Evolutionary conservation across 2,888 invertebrate genomes (phyloP), one percentile per base, ranked within the genome.

Genomic region (Polydrusus cervinus): DNA sequence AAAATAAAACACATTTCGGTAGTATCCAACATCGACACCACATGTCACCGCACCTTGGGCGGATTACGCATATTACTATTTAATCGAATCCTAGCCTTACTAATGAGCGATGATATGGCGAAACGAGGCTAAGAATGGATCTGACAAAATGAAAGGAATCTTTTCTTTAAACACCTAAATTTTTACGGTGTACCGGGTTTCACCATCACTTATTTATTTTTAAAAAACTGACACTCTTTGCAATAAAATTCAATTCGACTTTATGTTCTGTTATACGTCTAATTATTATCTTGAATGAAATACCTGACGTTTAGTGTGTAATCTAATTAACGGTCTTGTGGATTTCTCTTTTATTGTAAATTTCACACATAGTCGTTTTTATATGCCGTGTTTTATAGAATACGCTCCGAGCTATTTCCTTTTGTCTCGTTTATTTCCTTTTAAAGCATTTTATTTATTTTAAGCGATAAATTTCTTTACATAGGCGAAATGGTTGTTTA

Each of bases 261-360:
- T 55, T 30, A 30, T 55, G n/a, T 55, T 55, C 30, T n/a, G n/a
- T 55, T 53, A 53, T 53, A 55, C 7, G 34, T n/a, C 55, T 30
- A 55, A 55, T 55, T 55, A 55, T 34, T 55, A 14, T 34, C 55
- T 20, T 67, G 9, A 68, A 68, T 40, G 43, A 57, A 68, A 68
- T 68, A 25, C 18, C 34, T 45, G 38, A 16, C 34, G 51, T 61
- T 65, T 10, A 11, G 25, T 40, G 68, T 57, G 43, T 70, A 61
- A 70, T 70, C 61, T 70, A 61, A 71, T 71, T 47, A 64, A 53
- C 38, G 34, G 45, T 34, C 18, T 43, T 13, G 62, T 45, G 30
- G 38, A 64, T 75, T 71, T 75, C 71, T 75, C 61, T 68, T 71
- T 67, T 75, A 75, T 75, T 72, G 72, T 72, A 34, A 72, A 75